Evolutionary conservation across 2,888 invertebrate genomes (phyloP).

Genomic region (Oasisia sp.): DNA sequence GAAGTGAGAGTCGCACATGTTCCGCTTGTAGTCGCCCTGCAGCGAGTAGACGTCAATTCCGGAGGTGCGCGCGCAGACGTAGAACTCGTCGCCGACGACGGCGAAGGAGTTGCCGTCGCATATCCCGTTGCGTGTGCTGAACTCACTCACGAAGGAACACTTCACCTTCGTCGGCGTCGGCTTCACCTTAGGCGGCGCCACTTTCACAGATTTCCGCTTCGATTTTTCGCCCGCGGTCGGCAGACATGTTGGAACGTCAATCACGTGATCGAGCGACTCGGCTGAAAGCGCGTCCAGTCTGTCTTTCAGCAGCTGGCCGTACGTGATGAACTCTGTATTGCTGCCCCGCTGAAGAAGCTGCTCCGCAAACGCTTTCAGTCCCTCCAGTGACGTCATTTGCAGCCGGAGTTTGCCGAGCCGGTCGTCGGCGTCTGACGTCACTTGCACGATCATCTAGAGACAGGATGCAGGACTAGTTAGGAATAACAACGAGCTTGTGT

Average conservation of each 20-base stretch:
- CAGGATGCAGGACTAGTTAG: neutral
- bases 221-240: neutral
- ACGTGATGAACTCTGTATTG: neutral
- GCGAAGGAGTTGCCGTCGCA: neutral
- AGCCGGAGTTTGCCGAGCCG: neutral
- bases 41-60: neutral
- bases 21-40: conserved; percentile 12
- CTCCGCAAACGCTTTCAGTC: neutral
- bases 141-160: neutral
- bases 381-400: conserved; percentile 6
- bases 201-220: neutral
- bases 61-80: neutral
- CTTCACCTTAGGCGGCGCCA: neutral
- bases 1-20: neutral
- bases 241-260: neutral
- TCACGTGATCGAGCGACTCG: neutral
- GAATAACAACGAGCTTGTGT: neutral
- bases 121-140: neutral
- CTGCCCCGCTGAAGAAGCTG: neutral
- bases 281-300: neutral
- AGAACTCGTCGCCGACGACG: neutral
- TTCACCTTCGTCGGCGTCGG: neutral
- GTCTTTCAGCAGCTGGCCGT: neutral
- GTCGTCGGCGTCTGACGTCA: neutral
- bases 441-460: neutral